phyloP scores from a whole-genome alignment of 2,888 invertebrate genomes.

The Neria commutata region DNA sequence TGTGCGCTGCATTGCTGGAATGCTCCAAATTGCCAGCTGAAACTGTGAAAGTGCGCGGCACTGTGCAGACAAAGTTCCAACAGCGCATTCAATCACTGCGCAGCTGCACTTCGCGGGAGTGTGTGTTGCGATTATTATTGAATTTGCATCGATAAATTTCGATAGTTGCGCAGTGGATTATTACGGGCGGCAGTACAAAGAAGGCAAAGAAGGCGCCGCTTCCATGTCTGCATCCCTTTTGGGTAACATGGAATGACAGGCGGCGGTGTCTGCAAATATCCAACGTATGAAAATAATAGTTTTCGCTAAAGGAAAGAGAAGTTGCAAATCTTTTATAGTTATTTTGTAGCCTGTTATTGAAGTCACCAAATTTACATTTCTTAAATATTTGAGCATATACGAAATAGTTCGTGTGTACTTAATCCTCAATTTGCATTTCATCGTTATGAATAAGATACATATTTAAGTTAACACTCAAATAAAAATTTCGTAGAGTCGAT shows the following conservation, averaged over 20 bases:
- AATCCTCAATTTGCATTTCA: no score
- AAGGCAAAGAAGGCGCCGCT: constrained; percentile 1
- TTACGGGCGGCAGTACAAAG: constrained; percentile 6
- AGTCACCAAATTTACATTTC: no score
- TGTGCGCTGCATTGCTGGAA: constrained; percentile 27
- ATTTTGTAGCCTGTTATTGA: no score
- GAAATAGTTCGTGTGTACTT: no score
- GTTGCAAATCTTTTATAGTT: no score
- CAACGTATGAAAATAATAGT: no score
- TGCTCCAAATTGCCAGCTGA: constrained; percentile 35
- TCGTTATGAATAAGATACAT: no score
- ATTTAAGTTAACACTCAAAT: no score
- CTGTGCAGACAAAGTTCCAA: background rate
- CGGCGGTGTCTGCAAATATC: background rate
- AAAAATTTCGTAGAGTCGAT: no score
- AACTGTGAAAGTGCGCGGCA: constrained; percentile 12
- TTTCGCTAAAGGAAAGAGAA: no score
- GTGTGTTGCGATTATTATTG: constrained; percentile 27
- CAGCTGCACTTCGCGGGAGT: no score
- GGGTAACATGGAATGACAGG: background rate
- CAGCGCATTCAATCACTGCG: constrained; percentile 5
- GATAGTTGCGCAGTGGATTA: constrained; percentile 7
- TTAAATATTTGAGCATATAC: no score
- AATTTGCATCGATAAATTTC: constrained; percentile 25
- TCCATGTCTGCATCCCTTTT: background rate